Percentiles rank a stretch among this genome's conserved stretches.
phyloP scores from a whole-genome alignment of 2,888 invertebrate genomes.

The Tupiocoris notatus region DNA sequence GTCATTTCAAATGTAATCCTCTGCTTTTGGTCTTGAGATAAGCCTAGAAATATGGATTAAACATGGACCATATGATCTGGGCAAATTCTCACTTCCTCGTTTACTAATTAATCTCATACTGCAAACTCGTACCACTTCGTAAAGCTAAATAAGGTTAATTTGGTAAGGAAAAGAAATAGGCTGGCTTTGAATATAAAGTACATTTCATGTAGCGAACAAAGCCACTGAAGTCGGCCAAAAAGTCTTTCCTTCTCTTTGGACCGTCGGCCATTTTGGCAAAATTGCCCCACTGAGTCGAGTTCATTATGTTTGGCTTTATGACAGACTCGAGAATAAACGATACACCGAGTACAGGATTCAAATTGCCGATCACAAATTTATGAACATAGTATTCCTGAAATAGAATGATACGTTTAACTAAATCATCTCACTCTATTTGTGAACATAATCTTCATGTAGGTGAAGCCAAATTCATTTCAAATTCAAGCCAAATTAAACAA shows the following conservation, averaged over 20 bases:
- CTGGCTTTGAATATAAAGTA: too few relatives aligned
- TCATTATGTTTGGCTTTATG: slow-evolving; percentile 32
- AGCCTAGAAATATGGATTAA: slow-evolving; percentile 11
- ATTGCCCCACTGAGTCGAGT: slow-evolving; percentile 26
- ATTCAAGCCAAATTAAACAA: too few relatives aligned
- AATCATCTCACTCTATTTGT: too few relatives aligned
- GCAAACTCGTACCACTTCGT: too few relatives aligned
- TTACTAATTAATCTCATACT: too few relatives aligned
- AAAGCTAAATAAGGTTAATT: too few relatives aligned
- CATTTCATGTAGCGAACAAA: slow-evolving; percentile 28
- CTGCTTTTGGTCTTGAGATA: slow-evolving; percentile 22
- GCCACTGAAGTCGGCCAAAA: slow-evolving; percentile 22
- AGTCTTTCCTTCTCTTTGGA: slow-evolving; percentile 29
- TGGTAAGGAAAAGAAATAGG: too few relatives aligned
- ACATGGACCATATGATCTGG: too few relatives aligned
- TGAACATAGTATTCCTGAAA: slow-evolving; percentile 30
- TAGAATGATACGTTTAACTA: too few relatives aligned
- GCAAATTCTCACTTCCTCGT: too few relatives aligned
- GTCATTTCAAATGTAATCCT: slow-evolving; percentile 25
- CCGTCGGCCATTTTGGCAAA: slow-evolving; percentile 20
- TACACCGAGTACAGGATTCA: slow-evolving; percentile 23
- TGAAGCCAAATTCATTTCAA: too few relatives aligned
- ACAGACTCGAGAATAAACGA: slow-evolving; percentile 12
- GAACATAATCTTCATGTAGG: too few relatives aligned
- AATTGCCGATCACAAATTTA: slow-evolving; percentile 8